phyloP scores from a whole-genome alignment of 2,797 vertebrate species.

The Macrochelys suwanniensis region DNA sequence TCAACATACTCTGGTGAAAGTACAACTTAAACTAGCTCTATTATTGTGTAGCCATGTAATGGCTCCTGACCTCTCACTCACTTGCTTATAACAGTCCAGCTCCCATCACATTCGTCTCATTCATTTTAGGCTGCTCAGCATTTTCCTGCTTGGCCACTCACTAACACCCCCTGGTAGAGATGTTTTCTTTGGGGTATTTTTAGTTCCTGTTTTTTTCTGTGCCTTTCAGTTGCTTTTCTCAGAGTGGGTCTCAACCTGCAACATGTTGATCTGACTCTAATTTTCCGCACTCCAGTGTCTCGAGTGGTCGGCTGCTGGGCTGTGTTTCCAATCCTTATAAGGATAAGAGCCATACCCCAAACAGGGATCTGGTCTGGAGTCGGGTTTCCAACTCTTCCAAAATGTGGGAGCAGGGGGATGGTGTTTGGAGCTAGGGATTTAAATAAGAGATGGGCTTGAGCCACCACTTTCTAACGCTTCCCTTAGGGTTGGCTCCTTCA shows the following conservation, averaged over 20 bases:
- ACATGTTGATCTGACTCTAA: accelerated
- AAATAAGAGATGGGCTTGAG: neutral
- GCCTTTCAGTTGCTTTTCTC: neutral
- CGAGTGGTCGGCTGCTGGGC: neutral
- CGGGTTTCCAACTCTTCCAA: accelerated
- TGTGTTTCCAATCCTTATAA: neutral
- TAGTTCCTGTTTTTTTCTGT: neutral
- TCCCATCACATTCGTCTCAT: too few relatives aligned
- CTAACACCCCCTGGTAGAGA: neutral
- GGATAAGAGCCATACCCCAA: neutral
- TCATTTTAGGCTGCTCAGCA: neutral
- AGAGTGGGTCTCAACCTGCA: neutral
- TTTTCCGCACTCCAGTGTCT: neutral
- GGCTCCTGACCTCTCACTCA: neutral
- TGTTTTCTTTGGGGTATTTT: neutral
- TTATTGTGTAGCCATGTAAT: neutral
- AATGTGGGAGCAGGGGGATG: neutral
- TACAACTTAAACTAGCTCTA: neutral
- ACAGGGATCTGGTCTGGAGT: neutral
- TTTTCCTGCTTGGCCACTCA: accelerated
- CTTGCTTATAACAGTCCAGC: neutral
- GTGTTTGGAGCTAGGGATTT: neutral
- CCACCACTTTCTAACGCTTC: neutral
- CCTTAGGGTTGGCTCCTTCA: too few relatives aligned
- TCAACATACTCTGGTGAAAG: neutral